A percentile compares a stretch with the other conserved stretches of the same genome.
phyloP scores from a whole-genome alignment of 1,140 invertebrate genomes.

The Dicyema japonicum region DNA sequence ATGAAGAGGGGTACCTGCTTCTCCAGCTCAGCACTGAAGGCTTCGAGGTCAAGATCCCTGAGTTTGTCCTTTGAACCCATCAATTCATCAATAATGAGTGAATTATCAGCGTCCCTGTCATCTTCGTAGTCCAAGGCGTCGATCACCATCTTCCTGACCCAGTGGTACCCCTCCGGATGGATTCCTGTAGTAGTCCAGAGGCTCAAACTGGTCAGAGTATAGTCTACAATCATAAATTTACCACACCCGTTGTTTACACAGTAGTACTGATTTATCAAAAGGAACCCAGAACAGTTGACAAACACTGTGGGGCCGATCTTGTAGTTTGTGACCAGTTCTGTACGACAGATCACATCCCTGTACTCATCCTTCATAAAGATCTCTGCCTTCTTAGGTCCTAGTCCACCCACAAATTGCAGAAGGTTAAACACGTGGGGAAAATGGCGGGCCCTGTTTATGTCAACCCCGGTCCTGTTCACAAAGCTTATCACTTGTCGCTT shows the following conservation, averaged over 20 bases:
- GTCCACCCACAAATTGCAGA: constrained; percentile 82
- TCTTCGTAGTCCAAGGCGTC: constrained; percentile 92
- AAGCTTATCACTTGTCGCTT: constrained; percentile 59
- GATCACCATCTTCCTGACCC: constrained; percentile 96
- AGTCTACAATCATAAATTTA: constrained; percentile 1
- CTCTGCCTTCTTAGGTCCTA: constrained; percentile 68
- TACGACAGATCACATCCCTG: neutral
- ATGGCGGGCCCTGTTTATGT: constrained; percentile 61
- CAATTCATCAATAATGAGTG: constrained; percentile 72
- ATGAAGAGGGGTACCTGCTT: constrained; percentile 30
- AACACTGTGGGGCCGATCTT: constrained; percentile 93
- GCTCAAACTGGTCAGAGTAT: constrained; percentile 54
- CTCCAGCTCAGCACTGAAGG: constrained; percentile 76
- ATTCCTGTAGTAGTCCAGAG: constrained; percentile 81
- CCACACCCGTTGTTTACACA: constrained; percentile 37
- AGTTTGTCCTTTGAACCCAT: constrained; percentile 57
- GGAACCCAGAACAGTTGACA: constrained; percentile 92
- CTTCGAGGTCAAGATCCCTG: constrained; percentile 82
- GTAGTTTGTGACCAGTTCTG: constrained; percentile 31
- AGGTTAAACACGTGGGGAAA: constrained; percentile 44
- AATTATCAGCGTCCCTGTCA: constrained; percentile 43
- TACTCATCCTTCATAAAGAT: constrained; percentile 41
- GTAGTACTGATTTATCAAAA: constrained; percentile 80
- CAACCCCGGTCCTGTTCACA: constrained; percentile 89
- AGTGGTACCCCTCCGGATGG: constrained; percentile 93